Evolutionary conservation across 2,113 vertebrate species (phyloP).

Genomic region (Uria lomvia): DNA sequence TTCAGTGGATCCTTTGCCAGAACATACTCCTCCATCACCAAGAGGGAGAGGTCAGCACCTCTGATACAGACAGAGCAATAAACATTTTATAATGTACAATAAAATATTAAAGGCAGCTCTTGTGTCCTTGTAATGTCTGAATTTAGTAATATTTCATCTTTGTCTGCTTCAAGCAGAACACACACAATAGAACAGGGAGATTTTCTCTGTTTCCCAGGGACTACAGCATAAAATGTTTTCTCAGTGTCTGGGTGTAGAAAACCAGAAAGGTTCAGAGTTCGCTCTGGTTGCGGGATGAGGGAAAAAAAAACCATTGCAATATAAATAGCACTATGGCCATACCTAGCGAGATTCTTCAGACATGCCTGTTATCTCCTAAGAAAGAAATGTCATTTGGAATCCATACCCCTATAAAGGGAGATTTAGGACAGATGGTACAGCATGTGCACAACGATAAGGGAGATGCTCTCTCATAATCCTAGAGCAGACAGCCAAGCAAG

Average conservation of each 20-base stretch:
- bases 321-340: background rate
- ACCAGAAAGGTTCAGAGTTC: background rate
- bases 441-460: slow-evolving; percentile 66
- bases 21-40: slow-evolving; percentile 63
- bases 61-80: slow-evolving; percentile 80
- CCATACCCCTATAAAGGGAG: slow-evolving; percentile 57
- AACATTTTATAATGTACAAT: slow-evolving; percentile 80
- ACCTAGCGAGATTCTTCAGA: background rate
- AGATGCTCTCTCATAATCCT: slow-evolving; percentile 59
- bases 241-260: background rate
- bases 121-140: background rate
- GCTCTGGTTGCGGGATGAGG: background rate
- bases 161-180: background rate
- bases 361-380: slow-evolving; percentile 43
- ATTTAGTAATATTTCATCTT: background rate
- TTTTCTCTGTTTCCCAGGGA: background rate
- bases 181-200: background rate
- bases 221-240: background rate
- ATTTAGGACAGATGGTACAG: slow-evolving; percentile 69
- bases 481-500: slow-evolving; percentile 7
- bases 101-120: slow-evolving; percentile 70
- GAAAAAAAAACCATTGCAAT: background rate
- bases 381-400: slow-evolving; percentile 58
- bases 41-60: slow-evolving; percentile 71
- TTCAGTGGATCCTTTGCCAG: slow-evolving; percentile 68